These are phyloP conservation scores for Sebastolobus altivelis DNA, from an alignment of 2,797 vertebrate genomes.

Conservation along the genomic window DNA sequence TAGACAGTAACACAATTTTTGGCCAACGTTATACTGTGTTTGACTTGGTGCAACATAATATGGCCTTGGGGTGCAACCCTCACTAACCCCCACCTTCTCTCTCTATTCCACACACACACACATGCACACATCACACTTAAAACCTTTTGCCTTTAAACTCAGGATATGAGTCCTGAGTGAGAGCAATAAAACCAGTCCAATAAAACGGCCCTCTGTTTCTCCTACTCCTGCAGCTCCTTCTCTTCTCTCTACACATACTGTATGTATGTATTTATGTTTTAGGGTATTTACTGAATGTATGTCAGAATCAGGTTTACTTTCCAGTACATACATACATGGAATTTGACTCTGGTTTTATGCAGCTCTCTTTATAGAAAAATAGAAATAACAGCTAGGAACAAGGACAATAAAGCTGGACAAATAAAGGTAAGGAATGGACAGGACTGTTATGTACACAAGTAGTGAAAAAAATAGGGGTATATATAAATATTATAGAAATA, in stretches of 20 bases:
- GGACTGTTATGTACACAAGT: no score
- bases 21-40: slow-evolving; percentile 10
- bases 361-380: no score
- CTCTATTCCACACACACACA: neutral
- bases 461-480: no score
- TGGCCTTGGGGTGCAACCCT: slow-evolving; percentile 49
- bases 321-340: no score
- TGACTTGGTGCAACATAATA: slow-evolving; percentile 8
- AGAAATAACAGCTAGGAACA: no score
- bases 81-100: slow-evolving; percentile 17
- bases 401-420: no score
- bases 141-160: slow-evolving; percentile 64
- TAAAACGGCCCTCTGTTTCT: slow-evolving; percentile 56
- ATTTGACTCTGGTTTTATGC: no score
- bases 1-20: slow-evolving; percentile 6
- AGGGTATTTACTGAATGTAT: no score
- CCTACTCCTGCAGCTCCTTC: slow-evolving; percentile 13
- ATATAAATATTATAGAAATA: no score
- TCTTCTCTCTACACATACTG: neutral
- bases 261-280: neutral
- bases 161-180: slow-evolving; percentile 70
- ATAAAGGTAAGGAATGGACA: no score
- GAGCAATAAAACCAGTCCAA: slow-evolving; percentile 63
- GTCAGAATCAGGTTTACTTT: no score
- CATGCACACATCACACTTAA: slow-evolving; percentile 34